Evolutionary conservation across 2,888 invertebrate genomes (phyloP).

Genomic region (Oasisia sp.): DNA sequence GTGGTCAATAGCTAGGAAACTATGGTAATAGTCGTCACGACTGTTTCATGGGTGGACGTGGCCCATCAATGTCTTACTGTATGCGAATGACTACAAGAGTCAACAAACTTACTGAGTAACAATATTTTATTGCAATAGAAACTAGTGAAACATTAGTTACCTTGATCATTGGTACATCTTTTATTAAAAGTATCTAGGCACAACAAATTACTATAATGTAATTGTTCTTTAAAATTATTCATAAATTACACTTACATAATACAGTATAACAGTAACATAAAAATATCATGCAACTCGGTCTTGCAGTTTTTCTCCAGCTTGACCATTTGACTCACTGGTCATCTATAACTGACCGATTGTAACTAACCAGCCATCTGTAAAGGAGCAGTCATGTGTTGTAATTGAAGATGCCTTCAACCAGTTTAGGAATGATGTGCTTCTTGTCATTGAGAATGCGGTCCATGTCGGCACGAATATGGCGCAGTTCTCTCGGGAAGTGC

Average conservation of each 20-base stretch:
- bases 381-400: neutral
- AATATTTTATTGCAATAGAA: neutral
- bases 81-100: neutral
- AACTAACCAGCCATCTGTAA: neutral
- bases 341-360: neutral
- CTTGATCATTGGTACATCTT: neutral
- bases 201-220: neutral
- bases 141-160: neutral
- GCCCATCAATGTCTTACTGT: neutral
- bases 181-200: neutral
- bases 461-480: slow-evolving; percentile 31
- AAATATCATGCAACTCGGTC: neutral
- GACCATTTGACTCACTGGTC: neutral
- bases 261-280: neutral
- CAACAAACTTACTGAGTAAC: neutral
- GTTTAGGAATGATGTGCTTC: slow-evolving; percentile 33
- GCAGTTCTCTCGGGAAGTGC: slow-evolving; percentile 17
- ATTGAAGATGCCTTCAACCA: slow-evolving; percentile 33
- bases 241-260: neutral
- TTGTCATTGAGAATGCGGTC: slow-evolving; percentile 34
- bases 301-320: neutral
- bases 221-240: too few species aligned
- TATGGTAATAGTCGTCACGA: too few species aligned
- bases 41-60: too few species aligned
- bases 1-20: too few species aligned